Evolutionary conservation across 2,113 vertebrate species (phyloP).

Genomic region (Ceyx margarethae): DNA sequence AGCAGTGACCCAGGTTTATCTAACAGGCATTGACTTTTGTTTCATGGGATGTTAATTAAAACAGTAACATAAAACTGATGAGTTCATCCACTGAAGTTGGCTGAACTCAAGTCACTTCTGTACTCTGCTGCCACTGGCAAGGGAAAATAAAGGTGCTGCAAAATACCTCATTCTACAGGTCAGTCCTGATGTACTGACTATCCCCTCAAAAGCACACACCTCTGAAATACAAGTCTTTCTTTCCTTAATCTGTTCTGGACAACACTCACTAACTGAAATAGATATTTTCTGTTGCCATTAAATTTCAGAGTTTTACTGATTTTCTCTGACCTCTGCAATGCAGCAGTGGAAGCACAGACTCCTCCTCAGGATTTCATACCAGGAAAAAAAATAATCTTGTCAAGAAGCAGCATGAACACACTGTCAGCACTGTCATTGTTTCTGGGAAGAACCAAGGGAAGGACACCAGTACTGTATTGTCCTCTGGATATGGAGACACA

Average conservation of each 20-base stretch:
- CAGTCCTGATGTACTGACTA: not conserved
- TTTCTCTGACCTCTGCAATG: not conserved
- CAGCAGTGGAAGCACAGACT: not conserved
- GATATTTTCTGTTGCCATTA: not conserved
- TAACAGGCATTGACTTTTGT: not conserved
- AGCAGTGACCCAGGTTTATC: not conserved
- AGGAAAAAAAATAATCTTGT: not conserved
- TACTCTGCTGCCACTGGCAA: not conserved
- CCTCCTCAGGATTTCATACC: not conserved
- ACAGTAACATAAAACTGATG: not conserved
- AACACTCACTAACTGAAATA: not conserved
- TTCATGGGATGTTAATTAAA: not conserved
- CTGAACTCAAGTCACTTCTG: not conserved
- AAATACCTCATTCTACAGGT: not conserved
- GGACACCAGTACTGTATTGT: no score
- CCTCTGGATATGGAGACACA: rapidly evolving
- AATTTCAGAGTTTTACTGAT: not conserved
- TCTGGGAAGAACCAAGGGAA: not conserved
- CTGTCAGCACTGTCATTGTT: not conserved
- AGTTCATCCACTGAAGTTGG: not conserved
- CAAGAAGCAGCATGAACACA: not conserved
- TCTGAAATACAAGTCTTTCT: slow-evolving; percentile 6
- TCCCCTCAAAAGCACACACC: not conserved
- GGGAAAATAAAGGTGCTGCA: not conserved
- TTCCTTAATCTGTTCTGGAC: not conserved